Percentiles rank a stretch among this genome's conserved stretches.
Evolutionary conservation across 2,113 vertebrate genomes (phyloP).

Genomic region (Rhinoptilus africanus): DNA sequence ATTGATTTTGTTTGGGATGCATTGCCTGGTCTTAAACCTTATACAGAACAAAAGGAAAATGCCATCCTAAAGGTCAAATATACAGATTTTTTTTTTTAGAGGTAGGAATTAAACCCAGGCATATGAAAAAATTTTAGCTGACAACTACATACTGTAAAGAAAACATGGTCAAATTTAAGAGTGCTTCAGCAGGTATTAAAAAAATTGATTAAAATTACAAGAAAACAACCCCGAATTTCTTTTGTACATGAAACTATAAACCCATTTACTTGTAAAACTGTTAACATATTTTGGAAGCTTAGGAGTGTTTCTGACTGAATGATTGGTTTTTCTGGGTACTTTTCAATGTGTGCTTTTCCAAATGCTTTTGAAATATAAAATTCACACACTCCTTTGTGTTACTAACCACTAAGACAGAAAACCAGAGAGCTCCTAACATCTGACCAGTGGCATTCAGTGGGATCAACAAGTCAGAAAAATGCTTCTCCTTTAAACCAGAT

Average conservation of each 20-base stretch:
- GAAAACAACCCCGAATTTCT: not conserved
- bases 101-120: not conserved
- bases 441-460: not conserved
- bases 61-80: constrained; percentile 18
- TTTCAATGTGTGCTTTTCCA: not conserved
- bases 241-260: not conserved
- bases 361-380: not conserved
- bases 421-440: not conserved
- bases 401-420: not conserved
- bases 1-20: constrained; percentile 15
- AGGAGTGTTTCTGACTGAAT: not conserved
- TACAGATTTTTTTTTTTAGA: not conserved
- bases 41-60: constrained; percentile 16
- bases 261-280: not conserved
- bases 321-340: not conserved
- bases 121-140: not conserved
- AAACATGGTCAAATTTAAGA: not conserved
- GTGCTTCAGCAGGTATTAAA: not conserved
- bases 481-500: not conserved
- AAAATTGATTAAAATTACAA: not conserved
- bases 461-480: not conserved
- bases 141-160: not conserved
- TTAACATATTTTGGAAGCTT: not conserved
- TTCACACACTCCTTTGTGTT: not conserved
- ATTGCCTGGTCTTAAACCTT: not conserved